Evolutionary conservation across 2,113 vertebrate genomes (phyloP).

Genomic region (Paratilapia polleni): DNA sequence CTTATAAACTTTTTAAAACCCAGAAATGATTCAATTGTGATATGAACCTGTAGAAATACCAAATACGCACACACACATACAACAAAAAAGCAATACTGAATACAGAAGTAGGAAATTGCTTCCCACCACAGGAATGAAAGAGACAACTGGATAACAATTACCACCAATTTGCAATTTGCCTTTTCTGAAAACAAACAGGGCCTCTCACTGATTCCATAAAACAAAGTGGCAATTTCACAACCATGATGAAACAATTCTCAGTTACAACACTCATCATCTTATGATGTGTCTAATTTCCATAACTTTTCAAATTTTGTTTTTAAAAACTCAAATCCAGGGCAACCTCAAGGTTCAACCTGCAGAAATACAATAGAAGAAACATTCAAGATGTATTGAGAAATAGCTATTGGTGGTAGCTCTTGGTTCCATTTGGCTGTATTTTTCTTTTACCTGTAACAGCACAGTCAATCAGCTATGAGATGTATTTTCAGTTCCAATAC

Average conservation of each 20-base stretch:
- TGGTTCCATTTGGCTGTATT: background rate
- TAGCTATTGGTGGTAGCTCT: too few species aligned
- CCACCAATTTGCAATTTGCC: constrained; percentile 50
- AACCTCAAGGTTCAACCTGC: constrained; percentile 13
- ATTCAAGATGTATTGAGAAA: too few species aligned
- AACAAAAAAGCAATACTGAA: background rate
- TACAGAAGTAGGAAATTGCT: constrained; percentile 14
- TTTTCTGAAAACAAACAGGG: constrained; percentile 49
- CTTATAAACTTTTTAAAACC: constrained; percentile 5
- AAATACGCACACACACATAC: background rate
- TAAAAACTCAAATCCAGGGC: too few species aligned
- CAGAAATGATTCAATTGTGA: constrained; percentile 15
- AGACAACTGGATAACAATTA: constrained; percentile 41
- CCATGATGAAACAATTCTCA: constrained; percentile 9
- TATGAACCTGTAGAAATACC: background rate
- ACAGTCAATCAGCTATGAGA: background rate
- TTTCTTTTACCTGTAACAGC: background rate
- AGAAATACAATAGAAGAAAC: too few species aligned
- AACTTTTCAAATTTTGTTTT: too few species aligned
- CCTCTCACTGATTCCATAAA: constrained; percentile 52
- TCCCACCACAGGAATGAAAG: constrained; percentile 20
- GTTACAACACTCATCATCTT: too few species aligned
- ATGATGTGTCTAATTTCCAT: too few species aligned
- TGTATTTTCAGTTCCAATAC: background rate
- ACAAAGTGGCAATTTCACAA: constrained; percentile 71